A percentile compares a stretch with the other conserved stretches of the same genome.
phyloP scores from a whole-genome alignment of 2,113 vertebrate species.

The Isurus oxyrinchus region DNA sequence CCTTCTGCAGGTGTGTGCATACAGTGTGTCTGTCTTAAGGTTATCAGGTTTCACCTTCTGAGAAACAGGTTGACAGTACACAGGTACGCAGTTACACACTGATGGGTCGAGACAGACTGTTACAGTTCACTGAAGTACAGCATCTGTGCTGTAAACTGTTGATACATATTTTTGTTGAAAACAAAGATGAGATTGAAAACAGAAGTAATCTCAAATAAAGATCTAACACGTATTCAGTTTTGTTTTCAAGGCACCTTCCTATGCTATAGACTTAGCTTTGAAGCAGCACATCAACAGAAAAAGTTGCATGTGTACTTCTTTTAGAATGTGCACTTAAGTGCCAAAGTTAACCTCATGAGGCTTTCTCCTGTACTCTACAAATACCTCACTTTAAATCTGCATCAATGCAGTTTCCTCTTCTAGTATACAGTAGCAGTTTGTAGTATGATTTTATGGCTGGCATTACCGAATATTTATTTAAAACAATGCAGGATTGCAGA shows the following conservation, averaged over 20 bases:
- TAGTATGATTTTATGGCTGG: background rate
- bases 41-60: slow-evolving; percentile 54
- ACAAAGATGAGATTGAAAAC: slow-evolving; percentile 24
- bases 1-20: slow-evolving; percentile 55
- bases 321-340: background rate
- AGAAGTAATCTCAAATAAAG: background rate
- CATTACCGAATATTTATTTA: background rate
- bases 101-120: background rate
- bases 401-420: background rate
- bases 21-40: slow-evolving; percentile 42
- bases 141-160: background rate
- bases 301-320: background rate
- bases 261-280: background rate
- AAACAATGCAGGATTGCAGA: background rate
- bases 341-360: background rate
- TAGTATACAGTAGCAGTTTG: background rate
- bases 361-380: background rate
- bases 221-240: background rate
- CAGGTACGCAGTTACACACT: background rate
- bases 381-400: background rate
- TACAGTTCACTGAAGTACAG: background rate
- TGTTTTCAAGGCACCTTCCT: background rate
- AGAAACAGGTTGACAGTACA: slow-evolving; percentile 40
- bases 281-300: background rate
- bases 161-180: slow-evolving; percentile 10